phyloP scores from a whole-genome alignment of 2,888 invertebrate genomes.

The Allolobophora icterica region DNA sequence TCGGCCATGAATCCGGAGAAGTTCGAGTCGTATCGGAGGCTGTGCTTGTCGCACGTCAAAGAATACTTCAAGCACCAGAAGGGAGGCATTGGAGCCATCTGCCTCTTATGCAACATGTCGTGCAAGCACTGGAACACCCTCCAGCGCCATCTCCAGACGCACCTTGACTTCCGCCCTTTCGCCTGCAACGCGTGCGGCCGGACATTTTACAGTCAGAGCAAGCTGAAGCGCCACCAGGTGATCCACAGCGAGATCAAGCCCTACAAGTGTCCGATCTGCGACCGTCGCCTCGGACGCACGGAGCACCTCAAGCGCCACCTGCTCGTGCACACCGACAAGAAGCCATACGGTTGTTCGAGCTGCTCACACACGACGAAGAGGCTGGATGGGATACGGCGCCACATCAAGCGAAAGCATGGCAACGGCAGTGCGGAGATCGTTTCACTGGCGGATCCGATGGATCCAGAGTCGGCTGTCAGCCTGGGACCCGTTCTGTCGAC shows the following conservation, averaged over 20 bases:
- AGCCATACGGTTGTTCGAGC: slow-evolving; percentile 47
- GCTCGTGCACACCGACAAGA: slow-evolving; percentile 47
- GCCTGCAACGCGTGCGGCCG: slow-evolving; percentile 45
- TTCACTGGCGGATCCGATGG: slow-evolving; percentile 33
- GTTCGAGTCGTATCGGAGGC: slow-evolving; percentile 43
- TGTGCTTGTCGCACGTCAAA: slow-evolving; percentile 42
- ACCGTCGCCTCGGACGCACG: slow-evolving; percentile 45
- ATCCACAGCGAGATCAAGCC: slow-evolving; percentile 49
- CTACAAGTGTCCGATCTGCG: slow-evolving; percentile 49
- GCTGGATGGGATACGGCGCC: slow-evolving; percentile 46
- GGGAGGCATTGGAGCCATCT: slow-evolving; percentile 37
- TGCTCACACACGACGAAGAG: slow-evolving; percentile 48
- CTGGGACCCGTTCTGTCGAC: not conserved
- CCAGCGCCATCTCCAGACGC: slow-evolving; percentile 48
- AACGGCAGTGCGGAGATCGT: slow-evolving; percentile 40
- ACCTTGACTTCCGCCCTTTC: slow-evolving; percentile 48
- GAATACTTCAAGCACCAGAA: slow-evolving; percentile 42
- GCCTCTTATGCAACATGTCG: slow-evolving; percentile 41
- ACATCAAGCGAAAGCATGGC: slow-evolving; percentile 48
- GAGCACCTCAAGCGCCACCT: slow-evolving; percentile 50
- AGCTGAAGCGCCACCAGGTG: slow-evolving; percentile 45
- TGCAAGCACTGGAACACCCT: slow-evolving; percentile 45
- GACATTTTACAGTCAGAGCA: slow-evolving; percentile 48
- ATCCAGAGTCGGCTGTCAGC: not conserved
- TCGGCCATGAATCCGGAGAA: slow-evolving; percentile 41